Evolutionary conservation across 1,140 invertebrate species (phyloP).

Genomic region (Drosophila tristis): DNA sequence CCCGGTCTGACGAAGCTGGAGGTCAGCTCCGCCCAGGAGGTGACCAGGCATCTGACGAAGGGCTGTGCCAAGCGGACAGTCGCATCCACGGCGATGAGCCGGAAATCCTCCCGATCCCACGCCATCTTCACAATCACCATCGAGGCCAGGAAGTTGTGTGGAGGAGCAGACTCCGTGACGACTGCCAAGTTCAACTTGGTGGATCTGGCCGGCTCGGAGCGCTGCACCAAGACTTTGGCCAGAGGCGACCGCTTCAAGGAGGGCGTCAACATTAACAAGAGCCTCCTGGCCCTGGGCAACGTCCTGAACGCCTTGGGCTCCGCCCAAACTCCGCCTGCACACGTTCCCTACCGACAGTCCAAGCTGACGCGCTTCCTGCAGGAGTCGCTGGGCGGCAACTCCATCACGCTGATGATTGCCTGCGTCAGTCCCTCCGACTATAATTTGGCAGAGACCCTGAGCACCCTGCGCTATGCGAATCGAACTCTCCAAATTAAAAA

Average conservation of each 20-base stretch:
- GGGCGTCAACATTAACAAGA: conserved; percentile 86
- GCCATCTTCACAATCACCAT: conserved; percentile 96
- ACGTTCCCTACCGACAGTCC: conserved; percentile 95
- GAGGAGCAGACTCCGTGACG: conserved; percentile 87
- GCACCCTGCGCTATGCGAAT: conserved; percentile 95
- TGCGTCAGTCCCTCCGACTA: conserved; percentile 96
- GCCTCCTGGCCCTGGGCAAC: conserved; percentile 93
- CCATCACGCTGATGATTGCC: conserved; percentile 96
- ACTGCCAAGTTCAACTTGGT: conserved; percentile 94
- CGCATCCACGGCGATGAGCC: conserved; percentile 97
- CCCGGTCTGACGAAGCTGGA: conserved; percentile 88
- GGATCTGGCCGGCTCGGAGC: conserved; percentile 96
- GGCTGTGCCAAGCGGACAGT: conserved; percentile 93
- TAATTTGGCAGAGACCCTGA: conserved; percentile 95
- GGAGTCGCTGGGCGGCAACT: conserved; percentile 96
- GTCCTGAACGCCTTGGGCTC: conserved; percentile 94
- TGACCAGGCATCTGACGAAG: conserved; percentile 88
- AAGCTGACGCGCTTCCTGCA: conserved; percentile 95
- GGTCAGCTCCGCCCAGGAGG: conserved; percentile 87
- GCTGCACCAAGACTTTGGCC: conserved; percentile 96
- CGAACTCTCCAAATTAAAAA: conserved; percentile 96
- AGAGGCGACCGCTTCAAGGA: conserved; percentile 97
- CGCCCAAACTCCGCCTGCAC: conserved; percentile 85
- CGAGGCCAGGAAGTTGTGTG: conserved; percentile 87
- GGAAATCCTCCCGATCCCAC: conserved; percentile 94